phyloP scores from a whole-genome alignment of 2,113 vertebrate species.

The Macroglossus sobrinus region DNA sequence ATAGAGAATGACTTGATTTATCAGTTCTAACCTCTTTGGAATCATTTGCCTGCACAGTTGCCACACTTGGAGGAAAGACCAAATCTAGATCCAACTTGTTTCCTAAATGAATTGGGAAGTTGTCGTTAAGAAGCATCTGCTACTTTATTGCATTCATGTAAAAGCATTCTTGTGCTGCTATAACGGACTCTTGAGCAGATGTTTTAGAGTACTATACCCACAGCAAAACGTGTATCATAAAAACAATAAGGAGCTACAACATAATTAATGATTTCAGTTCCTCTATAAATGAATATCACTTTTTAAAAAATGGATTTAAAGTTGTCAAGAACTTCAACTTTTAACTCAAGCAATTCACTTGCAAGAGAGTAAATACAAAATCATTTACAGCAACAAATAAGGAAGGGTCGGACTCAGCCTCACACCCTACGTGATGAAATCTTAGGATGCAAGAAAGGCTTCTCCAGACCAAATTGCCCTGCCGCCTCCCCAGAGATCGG shows the following conservation, averaged over 20 bases:
- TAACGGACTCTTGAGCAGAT: slow-evolving; percentile 72
- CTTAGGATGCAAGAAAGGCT: background rate
- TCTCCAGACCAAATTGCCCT: background rate
- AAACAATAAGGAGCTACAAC: slow-evolving; percentile 67
- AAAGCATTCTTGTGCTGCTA: slow-evolving; percentile 69
- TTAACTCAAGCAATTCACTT: slow-evolving; percentile 60
- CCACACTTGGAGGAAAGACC: slow-evolving; percentile 63
- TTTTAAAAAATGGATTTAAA: slow-evolving; percentile 66
- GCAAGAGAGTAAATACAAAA: slow-evolving; percentile 59
- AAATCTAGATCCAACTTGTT: slow-evolving; percentile 76
- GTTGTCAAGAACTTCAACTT: slow-evolving; percentile 67
- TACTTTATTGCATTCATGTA: slow-evolving; percentile 72
- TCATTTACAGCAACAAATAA: slow-evolving; percentile 50
- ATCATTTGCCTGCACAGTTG: slow-evolving; percentile 57
- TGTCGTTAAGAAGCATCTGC: slow-evolving; percentile 82
- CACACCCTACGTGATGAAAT: background rate
- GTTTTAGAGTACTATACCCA: slow-evolving; percentile 70
- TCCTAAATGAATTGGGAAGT: slow-evolving; percentile 78
- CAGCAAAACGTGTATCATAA: slow-evolving; percentile 64
- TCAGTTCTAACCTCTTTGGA: slow-evolving; percentile 66
- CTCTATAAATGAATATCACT: slow-evolving; percentile 73
- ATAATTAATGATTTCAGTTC: slow-evolving; percentile 76
- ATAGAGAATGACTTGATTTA: slow-evolving; percentile 41
- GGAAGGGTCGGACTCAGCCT: background rate
- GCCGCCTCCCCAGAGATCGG: background rate